Evolutionary conservation across 2,113 vertebrate species (phyloP), one percentile per base, ranked within the genome.

Genomic region (Castor canadensis): DNA sequence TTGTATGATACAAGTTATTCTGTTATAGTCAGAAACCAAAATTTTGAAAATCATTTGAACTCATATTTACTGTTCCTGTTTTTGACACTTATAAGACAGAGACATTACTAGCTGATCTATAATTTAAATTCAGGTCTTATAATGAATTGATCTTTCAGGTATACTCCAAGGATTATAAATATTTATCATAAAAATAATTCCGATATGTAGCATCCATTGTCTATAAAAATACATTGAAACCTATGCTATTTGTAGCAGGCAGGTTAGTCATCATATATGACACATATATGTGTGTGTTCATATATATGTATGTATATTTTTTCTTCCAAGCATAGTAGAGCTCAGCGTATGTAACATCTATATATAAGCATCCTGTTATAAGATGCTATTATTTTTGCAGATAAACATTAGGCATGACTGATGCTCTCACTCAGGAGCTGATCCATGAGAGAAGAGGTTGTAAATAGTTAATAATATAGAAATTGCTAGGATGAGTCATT

Each of bases 401-500:
- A 32, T 40, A 81, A 28, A 4, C 9, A 38, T 84, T 84, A 79
- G 10, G 85, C 6, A 54, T 88, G 66, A 82, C 19, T 20, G 6
- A 89, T 91, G 7, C 2, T 72, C 8, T 93, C 75, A 72, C 2
- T 73, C 35, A 64, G 13, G 38, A 89, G 24, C 75, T 24, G 3
- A 84, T 32, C 19, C 45, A 81, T 62, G 26, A 15, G 28, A 62
- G 62, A 76, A 72, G 19, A 67, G 35, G 58, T 64, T 6, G 87
- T 91, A 76, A 94, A 84, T 52, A 77, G 89, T 95, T 60, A 60
- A 60, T 47, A 94, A 84, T 81, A 90, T 85, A 56, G 52, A 89
- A 96, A 97, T 92, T 94, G 52, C 38, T 76, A 90, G 32, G 9
- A 90, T 85, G 49, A 95, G 20, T 82, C 87, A 96, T 95, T 96